phyloP scores from a whole-genome alignment of 2,888 invertebrate species.

The Euzetes globulus region DNA sequence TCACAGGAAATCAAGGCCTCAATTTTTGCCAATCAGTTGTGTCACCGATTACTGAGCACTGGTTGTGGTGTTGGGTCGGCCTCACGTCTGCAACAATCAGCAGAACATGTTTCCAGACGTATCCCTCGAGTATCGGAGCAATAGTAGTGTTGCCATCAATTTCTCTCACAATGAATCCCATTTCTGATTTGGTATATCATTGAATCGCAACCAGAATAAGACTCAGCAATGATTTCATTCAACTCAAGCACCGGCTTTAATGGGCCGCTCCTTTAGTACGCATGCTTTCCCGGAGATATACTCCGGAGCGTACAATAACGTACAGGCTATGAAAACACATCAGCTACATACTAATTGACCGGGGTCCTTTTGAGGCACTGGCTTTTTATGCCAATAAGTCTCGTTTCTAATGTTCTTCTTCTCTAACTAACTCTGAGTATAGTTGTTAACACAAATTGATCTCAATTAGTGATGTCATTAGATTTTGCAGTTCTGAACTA shows the following conservation, averaged over 20 bases:
- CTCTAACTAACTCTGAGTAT: background rate
- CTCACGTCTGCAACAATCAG: slow-evolving; percentile 26
- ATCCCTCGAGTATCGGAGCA: slow-evolving; percentile 7
- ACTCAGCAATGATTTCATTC: slow-evolving; percentile 11
- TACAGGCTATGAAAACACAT: no score
- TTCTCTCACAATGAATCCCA: slow-evolving; percentile 25
- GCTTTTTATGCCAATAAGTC: background rate
- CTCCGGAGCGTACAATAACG: no score
- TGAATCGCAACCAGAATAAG: slow-evolving; percentile 21
- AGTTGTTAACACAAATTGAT: slow-evolving; percentile 12
- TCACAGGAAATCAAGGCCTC: no score
- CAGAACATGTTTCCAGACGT: slow-evolving; percentile 21
- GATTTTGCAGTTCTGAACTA: background rate
- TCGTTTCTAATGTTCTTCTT: background rate
- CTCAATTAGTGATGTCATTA: slow-evolving; percentile 24
- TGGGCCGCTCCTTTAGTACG: background rate
- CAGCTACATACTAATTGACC: no score
- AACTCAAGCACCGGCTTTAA: background rate
- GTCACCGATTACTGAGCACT: slow-evolving; percentile 1
- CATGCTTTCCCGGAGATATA: background rate
- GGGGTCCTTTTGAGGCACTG: background rate
- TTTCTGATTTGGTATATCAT: slow-evolving; percentile 24
- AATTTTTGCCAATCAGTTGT: background rate
- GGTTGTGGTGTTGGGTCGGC: background rate
- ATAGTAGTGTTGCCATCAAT: slow-evolving; percentile 9